Conservation (phyloP, 2,888 invertebrate species). For the Zele albiditarsus region DNA sequence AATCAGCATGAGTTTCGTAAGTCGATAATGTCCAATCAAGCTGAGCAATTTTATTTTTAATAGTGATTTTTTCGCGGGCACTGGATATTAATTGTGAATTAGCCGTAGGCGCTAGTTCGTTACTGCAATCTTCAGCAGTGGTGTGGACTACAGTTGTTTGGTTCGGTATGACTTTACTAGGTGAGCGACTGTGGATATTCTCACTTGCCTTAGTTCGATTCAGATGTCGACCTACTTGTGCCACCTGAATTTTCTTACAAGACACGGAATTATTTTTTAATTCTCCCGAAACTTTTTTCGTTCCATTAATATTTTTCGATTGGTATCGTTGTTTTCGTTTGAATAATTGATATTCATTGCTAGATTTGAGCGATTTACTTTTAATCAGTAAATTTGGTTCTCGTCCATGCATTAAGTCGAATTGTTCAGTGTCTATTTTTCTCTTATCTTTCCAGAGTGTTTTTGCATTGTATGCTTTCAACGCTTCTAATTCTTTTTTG, state of each 20-base stretch:
- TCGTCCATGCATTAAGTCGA: not conserved
- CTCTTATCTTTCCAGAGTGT: constrained; percentile 54
- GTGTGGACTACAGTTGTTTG: not conserved
- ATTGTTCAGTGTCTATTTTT: constrained; percentile 46
- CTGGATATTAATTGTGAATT: not conserved
- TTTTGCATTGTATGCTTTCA: constrained; percentile 55
- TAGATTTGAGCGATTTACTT: not conserved
- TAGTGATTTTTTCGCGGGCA: not conserved
- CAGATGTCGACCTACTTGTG: constrained; percentile 29
- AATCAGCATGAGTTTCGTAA: not conserved
- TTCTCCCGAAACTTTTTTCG: not conserved
- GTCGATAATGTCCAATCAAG: constrained; percentile 30
- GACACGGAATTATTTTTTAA: constrained; percentile 12
- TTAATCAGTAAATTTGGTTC: not conserved
- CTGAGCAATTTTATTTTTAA: constrained; percentile 5
- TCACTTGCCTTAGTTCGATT: constrained; percentile 19
- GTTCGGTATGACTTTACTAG: not conserved
- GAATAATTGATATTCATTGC: not conserved
- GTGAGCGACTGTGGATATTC: constrained; percentile 15
- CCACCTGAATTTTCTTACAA: constrained; percentile 26
- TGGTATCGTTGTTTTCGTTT: not conserved
- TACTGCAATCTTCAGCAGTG: not conserved
- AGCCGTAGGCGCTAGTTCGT: not conserved
- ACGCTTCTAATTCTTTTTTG: constrained; percentile 52
- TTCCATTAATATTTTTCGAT: not conserved